Percentiles rank a stretch among this genome's conserved stretches.
phyloP scores from a whole-genome alignment of 2,797 vertebrate species.

The Sebastes variabilis region DNA sequence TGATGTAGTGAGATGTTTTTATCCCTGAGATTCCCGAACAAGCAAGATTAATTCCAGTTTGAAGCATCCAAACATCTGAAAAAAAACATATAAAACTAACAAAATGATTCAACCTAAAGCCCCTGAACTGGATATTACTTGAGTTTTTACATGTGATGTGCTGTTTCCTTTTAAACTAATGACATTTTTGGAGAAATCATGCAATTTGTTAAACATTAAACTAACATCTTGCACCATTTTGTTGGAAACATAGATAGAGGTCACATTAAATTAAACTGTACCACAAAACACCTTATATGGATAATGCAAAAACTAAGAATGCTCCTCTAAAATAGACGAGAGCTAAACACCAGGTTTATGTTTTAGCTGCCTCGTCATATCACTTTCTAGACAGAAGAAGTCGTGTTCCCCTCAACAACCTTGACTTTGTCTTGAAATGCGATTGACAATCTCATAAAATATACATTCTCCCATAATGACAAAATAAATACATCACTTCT shows the following conservation, averaged over 20 bases:
- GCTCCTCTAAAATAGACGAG: neutral
- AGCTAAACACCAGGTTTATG: neutral
- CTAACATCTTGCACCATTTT: neutral
- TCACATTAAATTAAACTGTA: neutral
- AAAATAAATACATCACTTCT: neutral
- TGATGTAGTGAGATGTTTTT: neutral
- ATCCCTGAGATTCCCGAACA: conserved; percentile 24
- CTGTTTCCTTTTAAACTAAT: neutral
- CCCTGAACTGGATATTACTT: neutral
- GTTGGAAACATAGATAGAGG: neutral
- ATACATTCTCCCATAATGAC: neutral
- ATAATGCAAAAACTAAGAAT: neutral
- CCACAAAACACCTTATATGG: neutral
- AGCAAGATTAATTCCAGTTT: neutral
- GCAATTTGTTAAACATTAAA: neutral
- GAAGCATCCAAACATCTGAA: neutral
- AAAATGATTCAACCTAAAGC: neutral
- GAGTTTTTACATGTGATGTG: neutral
- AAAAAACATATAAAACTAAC: too few species aligned
- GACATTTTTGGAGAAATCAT: neutral
- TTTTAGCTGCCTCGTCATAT: neutral
- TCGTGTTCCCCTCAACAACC: neutral
- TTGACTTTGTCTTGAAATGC: conserved; percentile 7
- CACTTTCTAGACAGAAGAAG: neutral
- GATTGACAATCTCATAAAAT: neutral